Conservation (phyloP, 2,888 invertebrate genomes). For the Ophraella communa region DNA sequence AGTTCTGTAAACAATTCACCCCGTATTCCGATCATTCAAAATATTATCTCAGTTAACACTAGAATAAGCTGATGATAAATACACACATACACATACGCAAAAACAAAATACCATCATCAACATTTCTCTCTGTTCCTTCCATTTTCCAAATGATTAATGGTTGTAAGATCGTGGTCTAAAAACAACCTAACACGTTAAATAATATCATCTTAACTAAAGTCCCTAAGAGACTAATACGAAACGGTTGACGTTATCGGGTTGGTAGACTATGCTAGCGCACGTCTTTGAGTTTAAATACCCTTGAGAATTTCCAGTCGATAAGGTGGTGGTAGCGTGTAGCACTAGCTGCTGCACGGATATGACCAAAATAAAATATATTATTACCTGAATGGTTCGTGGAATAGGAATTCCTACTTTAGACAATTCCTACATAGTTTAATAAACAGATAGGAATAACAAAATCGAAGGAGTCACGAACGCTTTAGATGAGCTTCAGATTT, state of each 20-base stretch:
- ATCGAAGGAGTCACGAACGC: conserved; percentile 38
- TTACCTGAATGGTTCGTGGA: conserved; percentile 55
- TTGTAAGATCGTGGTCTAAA: conserved; percentile 40
- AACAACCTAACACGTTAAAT: conserved; percentile 41
- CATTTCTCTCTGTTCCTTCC: conserved; percentile 29
- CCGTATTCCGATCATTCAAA: conserved; percentile 22
- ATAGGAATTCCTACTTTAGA: conserved; percentile 54
- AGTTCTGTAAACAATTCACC: background rate
- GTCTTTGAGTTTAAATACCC: conserved; percentile 59
- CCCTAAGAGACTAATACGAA: conserved; percentile 56
- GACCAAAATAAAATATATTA: conserved; percentile 57
- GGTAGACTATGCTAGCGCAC: conserved; percentile 55
- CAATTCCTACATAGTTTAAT: conserved; percentile 48
- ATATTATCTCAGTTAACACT: conserved; percentile 39
- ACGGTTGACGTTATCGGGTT: conserved; percentile 57
- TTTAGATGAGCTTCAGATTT: conserved; percentile 24
- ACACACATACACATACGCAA: conserved; percentile 37
- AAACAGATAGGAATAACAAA: conserved; percentile 42
- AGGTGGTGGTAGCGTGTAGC: conserved; percentile 47
- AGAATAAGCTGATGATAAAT: conserved; percentile 35
- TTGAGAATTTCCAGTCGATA: conserved; percentile 55
- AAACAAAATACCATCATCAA: conserved; percentile 39
- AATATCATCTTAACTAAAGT: conserved; percentile 50
- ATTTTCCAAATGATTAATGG: conserved; percentile 39
- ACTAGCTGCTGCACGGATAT: conserved; percentile 52